These are phyloP conservation scores for Stichodactyla helianthus DNA, from an alignment of 64 coral and sea anemone genomes.

Conservation along the genomic window DNA sequence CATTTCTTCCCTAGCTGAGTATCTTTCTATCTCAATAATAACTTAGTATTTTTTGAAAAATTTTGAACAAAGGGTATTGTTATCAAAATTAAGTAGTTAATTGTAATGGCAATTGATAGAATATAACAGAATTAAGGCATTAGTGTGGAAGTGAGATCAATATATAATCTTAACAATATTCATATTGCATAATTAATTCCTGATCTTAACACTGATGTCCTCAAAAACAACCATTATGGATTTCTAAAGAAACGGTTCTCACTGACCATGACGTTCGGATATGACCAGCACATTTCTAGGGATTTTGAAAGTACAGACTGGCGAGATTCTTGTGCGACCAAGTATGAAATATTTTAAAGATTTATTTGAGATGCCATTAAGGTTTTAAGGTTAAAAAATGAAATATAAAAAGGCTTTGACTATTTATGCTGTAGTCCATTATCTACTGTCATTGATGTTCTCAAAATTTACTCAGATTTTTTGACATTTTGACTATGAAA, in stretches of 20 bases:
- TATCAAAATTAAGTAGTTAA: neutral
- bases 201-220: neutral
- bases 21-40: too few relatives aligned
- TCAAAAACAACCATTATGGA: neutral
- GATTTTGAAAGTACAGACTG: constrained; percentile 1
- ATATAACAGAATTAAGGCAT: neutral
- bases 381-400: neutral
- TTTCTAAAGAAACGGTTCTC: neutral
- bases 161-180: neutral
- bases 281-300: neutral
- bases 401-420: neutral
- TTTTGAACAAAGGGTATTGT: neutral
- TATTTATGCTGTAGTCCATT: neutral
- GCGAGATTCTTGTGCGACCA: constrained; percentile 24
- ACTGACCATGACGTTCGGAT: neutral
- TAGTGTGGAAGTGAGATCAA: constrained; percentile 7
- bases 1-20: too few relatives aligned
- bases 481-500: neutral
- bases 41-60: too few relatives aligned
- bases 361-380: too few relatives aligned
- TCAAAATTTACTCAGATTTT: neutral
- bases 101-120: neutral
- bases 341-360: constrained; percentile 7
- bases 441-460: neutral
- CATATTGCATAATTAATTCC: constrained; percentile 3